Evolutionary conservation across 2,888 invertebrate species (phyloP).

Genomic region (Allophyes oxyacanthae): DNA sequence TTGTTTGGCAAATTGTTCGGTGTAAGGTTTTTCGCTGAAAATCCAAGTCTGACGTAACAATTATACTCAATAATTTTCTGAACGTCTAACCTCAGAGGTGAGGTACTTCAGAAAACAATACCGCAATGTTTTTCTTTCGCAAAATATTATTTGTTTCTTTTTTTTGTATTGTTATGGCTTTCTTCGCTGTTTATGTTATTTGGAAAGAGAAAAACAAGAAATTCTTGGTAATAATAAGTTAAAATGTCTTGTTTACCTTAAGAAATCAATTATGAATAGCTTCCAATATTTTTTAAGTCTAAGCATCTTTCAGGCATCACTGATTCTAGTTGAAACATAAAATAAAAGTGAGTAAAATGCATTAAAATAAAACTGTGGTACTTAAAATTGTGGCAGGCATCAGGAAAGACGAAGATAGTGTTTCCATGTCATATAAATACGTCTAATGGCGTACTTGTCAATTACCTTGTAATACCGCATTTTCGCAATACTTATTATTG

Average conservation of each 20-base stretch:
- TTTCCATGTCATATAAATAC: not conserved
- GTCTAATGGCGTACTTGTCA: conserved; percentile 27
- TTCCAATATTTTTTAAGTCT: too few species aligned
- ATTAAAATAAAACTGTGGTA: too few species aligned
- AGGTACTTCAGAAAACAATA: conserved; percentile 25
- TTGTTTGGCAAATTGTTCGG: conserved; percentile 27
- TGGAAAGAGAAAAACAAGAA: not conserved
- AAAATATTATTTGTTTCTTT: conserved; percentile 17
- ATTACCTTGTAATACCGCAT: conserved; percentile 3
- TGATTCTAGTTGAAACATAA: too few species aligned
- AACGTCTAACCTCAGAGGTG: conserved; percentile 4
- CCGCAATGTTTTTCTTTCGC: conserved; percentile 19
- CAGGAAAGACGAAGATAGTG: conserved; percentile 13
- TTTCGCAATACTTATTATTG: conserved; percentile 19
- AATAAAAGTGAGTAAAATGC: too few species aligned
- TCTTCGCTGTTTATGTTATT: too few species aligned
- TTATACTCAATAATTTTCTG: conserved; percentile 10
- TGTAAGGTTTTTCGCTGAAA: conserved; percentile 24
- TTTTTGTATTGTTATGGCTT: not conserved
- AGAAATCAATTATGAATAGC: too few species aligned
- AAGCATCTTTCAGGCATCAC: not conserved
- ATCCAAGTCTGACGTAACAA: conserved; percentile 20
- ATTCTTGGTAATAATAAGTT: too few species aligned
- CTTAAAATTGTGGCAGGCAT: not conserved
- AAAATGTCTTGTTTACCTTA: conserved; percentile 1